Evolutionary conservation across 2,888 invertebrate species (phyloP).

Genomic region (Lycia hirtaria): DNA sequence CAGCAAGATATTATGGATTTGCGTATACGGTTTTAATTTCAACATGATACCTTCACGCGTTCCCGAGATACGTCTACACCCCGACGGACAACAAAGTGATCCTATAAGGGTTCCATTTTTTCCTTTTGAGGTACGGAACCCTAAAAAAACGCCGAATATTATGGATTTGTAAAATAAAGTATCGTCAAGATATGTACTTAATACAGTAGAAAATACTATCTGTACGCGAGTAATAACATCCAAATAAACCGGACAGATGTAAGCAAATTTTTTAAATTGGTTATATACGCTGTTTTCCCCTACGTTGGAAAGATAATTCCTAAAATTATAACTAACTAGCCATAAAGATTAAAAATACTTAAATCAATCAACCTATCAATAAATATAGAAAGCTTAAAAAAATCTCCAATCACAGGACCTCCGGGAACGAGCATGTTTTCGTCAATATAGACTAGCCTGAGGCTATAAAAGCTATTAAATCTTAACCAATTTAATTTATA

Average conservation of each 20-base stretch:
- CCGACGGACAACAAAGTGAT: too few relatives aligned
- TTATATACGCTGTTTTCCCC: neutral
- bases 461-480: conserved; percentile 24
- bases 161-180: too few relatives aligned
- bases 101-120: too few relatives aligned
- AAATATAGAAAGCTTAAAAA: conserved; percentile 12
- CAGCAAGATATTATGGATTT: too few relatives aligned
- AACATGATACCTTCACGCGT: too few relatives aligned
- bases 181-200: too few relatives aligned
- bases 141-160: too few relatives aligned
- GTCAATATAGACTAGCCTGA: conserved; percentile 20
- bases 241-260: neutral
- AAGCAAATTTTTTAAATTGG: neutral
- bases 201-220: too few relatives aligned
- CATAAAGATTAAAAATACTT: neutral
- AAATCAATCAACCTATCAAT: conserved; percentile 4
- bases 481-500: neutral
- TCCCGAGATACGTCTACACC: too few relatives aligned
- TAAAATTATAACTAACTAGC: neutral
- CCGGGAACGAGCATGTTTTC: conserved; percentile 19
- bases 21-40: too few relatives aligned
- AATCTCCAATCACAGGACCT: conserved; percentile 19
- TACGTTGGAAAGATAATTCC: neutral
- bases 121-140: too few relatives aligned
- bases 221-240: too few relatives aligned